Evolutionary conservation across 2,113 vertebrate species (phyloP).

Genomic region (Phylloscopus whistleri): DNA sequence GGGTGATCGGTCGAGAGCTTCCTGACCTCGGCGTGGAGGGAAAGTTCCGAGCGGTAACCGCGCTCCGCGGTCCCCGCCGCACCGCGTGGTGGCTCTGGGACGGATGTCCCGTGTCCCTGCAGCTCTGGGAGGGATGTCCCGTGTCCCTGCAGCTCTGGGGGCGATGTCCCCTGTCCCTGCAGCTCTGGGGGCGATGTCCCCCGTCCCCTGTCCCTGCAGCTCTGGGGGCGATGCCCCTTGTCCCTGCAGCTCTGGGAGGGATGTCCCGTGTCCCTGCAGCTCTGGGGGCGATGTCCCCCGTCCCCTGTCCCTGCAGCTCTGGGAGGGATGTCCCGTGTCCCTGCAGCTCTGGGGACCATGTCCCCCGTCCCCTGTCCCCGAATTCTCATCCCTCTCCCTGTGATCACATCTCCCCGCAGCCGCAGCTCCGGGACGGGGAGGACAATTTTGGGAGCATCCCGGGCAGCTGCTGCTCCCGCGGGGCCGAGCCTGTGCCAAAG

Average conservation of each 20-base stretch:
- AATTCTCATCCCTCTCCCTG: neutral
- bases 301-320: neutral
- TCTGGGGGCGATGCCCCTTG: fast-evolving
- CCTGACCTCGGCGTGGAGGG: fast-evolving
- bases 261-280: neutral
- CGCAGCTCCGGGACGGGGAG: neutral
- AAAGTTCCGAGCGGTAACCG: neutral
- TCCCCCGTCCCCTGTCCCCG: fast-evolving
- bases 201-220: neutral
- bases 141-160: neutral
- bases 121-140: neutral
- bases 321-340: fast-evolving
- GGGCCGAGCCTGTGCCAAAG: neutral
- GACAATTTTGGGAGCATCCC: neutral
- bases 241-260: neutral
- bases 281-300: fast-evolving
- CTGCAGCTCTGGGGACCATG: fast-evolving
- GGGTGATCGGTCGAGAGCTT: neutral
- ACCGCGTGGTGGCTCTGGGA: neutral
- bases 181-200: fast-evolving
- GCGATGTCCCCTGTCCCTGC: fast-evolving
- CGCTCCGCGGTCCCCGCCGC: neutral
- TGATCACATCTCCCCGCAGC: neutral
- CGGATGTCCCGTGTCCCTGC: fast-evolving
- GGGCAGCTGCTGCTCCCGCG: neutral